Percentiles rank a stretch among this genome's conserved stretches.
phyloP scores from a whole-genome alignment of 1,140 invertebrate species.

The Drosophila kanapiae region DNA sequence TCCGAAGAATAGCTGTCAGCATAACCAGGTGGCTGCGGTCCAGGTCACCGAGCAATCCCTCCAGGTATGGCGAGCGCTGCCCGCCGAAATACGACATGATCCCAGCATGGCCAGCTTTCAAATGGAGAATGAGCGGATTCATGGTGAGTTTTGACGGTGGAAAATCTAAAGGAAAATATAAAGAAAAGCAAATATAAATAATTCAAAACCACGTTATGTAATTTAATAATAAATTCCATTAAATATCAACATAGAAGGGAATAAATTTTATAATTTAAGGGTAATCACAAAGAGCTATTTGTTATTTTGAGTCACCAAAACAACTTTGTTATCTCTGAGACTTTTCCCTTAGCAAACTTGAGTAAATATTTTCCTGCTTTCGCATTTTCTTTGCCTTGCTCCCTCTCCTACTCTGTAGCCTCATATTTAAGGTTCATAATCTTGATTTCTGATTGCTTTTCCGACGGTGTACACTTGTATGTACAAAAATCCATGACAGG shows the following conservation, averaged over 20 bases:
- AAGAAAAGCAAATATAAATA: neutral
- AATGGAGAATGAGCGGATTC: slow-evolving; percentile 87
- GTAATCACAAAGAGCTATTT: neutral
- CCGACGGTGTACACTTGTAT: neutral
- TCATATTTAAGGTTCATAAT: neutral
- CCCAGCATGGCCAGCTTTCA: slow-evolving; percentile 88
- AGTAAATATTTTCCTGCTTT: neutral
- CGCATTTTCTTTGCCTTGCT: neutral
- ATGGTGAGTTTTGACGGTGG: slow-evolving; percentile 76
- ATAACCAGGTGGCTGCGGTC: slow-evolving; percentile 58
- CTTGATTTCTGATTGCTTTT: neutral
- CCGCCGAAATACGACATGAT: slow-evolving; percentile 88
- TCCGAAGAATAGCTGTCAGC: slow-evolving; percentile 31
- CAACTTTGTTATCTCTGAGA: neutral
- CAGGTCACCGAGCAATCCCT: slow-evolving; percentile 88
- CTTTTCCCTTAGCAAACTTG: neutral
- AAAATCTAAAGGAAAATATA: neutral
- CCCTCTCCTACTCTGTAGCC: neutral
- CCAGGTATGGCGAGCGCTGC: slow-evolving; percentile 88
- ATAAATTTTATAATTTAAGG: neutral
- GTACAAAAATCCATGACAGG: slow-evolving; percentile 11
- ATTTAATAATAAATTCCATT: neutral
- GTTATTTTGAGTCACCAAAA: neutral
- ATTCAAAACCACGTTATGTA: too few species aligned
- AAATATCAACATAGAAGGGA: neutral